phyloP scores from a whole-genome alignment of 1,140 invertebrate genomes.

The Pseudomyrmex concolor region DNA sequence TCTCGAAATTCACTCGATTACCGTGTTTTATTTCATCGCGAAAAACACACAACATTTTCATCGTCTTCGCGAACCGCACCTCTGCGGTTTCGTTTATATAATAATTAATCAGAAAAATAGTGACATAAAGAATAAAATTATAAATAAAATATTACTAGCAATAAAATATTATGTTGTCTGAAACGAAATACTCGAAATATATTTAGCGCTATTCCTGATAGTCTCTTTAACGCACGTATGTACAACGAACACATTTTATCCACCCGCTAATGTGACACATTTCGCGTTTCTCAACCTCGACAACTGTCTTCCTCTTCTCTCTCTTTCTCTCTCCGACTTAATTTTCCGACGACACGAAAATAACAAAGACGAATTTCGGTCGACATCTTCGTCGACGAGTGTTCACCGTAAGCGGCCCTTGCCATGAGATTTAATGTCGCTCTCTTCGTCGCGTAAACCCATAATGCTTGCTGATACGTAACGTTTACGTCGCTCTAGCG shows the following conservation, averaged over 20 bases:
- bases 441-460: constrained; percentile 8
- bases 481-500: background rate
- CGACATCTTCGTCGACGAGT: background rate
- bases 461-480: constrained; percentile 43
- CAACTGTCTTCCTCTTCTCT: background rate
- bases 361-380: constrained; percentile 55
- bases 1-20: constrained; percentile 21
- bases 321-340: background rate
- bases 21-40: constrained; percentile 1
- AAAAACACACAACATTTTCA: background rate
- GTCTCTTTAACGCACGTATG: constrained; percentile 15
- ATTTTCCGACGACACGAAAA: constrained; percentile 45
- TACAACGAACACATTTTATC: background rate
- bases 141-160: background rate
- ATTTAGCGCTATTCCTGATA: constrained; percentile 29
- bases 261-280: constrained; percentile 17
- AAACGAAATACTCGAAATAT: constrained; percentile 33
- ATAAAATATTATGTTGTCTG: background rate
- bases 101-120: constrained; percentile 17
- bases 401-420: constrained; percentile 4
- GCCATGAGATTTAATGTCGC: constrained; percentile 34
- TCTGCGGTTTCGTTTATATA: no score
- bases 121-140: background rate
- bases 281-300: background rate
- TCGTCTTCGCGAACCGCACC: background rate